Conservation (phyloP, 2,888 invertebrate genomes). For the Ormyrus rosae region DNA sequence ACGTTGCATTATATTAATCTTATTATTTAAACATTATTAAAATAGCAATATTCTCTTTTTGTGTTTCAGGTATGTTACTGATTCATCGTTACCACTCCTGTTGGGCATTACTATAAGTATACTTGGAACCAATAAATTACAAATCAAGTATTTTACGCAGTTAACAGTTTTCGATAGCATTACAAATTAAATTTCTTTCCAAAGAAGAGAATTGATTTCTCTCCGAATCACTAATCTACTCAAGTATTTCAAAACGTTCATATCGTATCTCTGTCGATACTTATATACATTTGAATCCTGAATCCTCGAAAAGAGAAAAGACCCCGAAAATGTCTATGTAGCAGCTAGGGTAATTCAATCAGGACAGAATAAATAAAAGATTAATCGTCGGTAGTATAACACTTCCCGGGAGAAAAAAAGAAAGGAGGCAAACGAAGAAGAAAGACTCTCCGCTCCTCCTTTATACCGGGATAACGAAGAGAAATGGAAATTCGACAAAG, state of each 20-base stretch:
- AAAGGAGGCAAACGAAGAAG: background rate
- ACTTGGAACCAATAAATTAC: background rate
- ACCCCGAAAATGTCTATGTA: background rate
- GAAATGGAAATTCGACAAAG: slow-evolving; percentile 53
- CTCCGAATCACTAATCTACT: too few relatives aligned
- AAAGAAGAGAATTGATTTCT: too few relatives aligned
- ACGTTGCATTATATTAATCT: background rate
- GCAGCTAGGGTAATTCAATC: slow-evolving; percentile 8
- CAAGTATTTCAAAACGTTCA: too few relatives aligned
- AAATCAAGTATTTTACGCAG: too few relatives aligned
- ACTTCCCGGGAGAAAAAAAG: background rate
- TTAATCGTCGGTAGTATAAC: slow-evolving; percentile 15
- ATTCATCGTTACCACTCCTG: background rate
- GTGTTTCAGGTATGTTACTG: slow-evolving; percentile 44
- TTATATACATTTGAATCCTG: background rate
- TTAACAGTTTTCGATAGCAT: too few relatives aligned
- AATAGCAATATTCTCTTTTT: slow-evolving; percentile 24
- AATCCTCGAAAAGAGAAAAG: background rate
- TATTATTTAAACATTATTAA: background rate
- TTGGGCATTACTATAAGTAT: slow-evolving; percentile 27
- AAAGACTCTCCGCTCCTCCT: background rate
- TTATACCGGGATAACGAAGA: slow-evolving; percentile 45
- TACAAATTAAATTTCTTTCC: too few relatives aligned
- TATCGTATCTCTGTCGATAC: too few relatives aligned
- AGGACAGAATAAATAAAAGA: background rate